A percentile compares a stretch with the other conserved stretches of the same genome.
Evolutionary conservation across 2,888 invertebrate genomes (phyloP).

Genomic region (Eupeodes luniger): DNA sequence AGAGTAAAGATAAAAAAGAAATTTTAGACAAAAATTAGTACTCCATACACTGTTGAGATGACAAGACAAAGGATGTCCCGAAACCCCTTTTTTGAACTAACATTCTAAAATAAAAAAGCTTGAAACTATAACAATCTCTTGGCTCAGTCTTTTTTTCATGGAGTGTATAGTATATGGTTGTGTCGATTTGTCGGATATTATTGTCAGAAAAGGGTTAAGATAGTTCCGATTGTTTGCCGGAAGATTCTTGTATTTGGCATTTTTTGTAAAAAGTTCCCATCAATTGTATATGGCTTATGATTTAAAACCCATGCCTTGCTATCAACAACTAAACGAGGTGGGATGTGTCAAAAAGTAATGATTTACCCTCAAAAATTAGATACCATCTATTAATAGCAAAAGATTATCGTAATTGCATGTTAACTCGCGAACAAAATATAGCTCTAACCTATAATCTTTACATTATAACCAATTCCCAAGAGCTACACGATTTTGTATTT

Average conservation of each 20-base stretch:
- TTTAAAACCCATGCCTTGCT: constrained; percentile 5
- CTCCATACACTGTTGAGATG: constrained; percentile 41
- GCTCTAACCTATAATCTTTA: not conserved
- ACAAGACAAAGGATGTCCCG: constrained; percentile 49
- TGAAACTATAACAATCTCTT: too few relatives aligned
- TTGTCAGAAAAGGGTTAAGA: constrained; percentile 64
- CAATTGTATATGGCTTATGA: constrained; percentile 26
- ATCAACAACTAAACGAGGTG: constrained; percentile 10
- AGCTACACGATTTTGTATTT: constrained; percentile 55
- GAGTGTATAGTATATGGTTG: too few relatives aligned
- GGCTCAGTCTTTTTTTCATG: too few relatives aligned
- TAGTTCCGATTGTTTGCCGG: constrained; percentile 55
- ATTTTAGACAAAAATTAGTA: not conserved
- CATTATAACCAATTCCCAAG: constrained; percentile 50
- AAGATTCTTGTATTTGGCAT: constrained; percentile 25
- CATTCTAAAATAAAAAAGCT: constrained; percentile 44
- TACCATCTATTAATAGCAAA: constrained; percentile 47
- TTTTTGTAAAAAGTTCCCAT: constrained; percentile 21
- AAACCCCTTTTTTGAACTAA: constrained; percentile 22
- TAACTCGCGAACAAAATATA: constrained; percentile 49
- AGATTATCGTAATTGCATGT: constrained; percentile 65
- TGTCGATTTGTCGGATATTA: constrained; percentile 24
- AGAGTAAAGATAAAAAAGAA: not conserved
- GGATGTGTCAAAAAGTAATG: constrained; percentile 56
- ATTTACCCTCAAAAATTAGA: constrained; percentile 38